Conservation (phyloP, 2,888 invertebrate genomes). For the Parnassius mnemosyne region DNA sequence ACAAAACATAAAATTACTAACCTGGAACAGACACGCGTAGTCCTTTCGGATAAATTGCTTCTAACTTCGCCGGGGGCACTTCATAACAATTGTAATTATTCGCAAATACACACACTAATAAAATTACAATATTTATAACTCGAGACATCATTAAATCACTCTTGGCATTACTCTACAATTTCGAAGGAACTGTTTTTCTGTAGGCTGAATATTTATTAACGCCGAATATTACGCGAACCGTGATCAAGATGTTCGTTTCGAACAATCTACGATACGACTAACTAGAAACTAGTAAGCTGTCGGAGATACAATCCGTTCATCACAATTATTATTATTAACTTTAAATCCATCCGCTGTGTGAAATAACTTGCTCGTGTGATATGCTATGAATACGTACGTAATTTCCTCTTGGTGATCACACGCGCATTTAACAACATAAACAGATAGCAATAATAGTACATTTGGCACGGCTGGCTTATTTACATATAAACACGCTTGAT, state of each 20-base stretch:
- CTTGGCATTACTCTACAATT: background rate
- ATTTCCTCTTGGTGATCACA: too few relatives aligned
- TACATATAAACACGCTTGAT: too few relatives aligned
- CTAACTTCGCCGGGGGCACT: slow-evolving; percentile 77
- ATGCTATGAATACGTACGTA: too few relatives aligned
- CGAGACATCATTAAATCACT: slow-evolving; percentile 8
- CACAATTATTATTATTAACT: too few relatives aligned
- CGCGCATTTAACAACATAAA: too few relatives aligned
- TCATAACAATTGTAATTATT: slow-evolving; percentile 43
- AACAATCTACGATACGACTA: slow-evolving; percentile 7
- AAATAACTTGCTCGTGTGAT: too few relatives aligned
- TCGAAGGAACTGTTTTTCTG: background rate
- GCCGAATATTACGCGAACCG: background rate
- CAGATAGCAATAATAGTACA: too few relatives aligned
- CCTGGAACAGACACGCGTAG: slow-evolving; percentile 82
- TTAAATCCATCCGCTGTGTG: too few relatives aligned
- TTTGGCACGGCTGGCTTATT: too few relatives aligned
- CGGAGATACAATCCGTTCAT: too few relatives aligned
- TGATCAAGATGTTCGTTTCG: slow-evolving; percentile 5
- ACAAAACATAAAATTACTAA: slow-evolving; percentile 35
- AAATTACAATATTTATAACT: slow-evolving; percentile 5
- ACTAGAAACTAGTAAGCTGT: background rate
- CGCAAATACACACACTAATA: slow-evolving; percentile 25
- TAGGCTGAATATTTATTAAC: background rate
- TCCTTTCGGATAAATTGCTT: slow-evolving; percentile 81